Evolutionary conservation across 2,113 vertebrate genomes (phyloP).

Genomic region (Xenotilapia flavipinnis): DNA sequence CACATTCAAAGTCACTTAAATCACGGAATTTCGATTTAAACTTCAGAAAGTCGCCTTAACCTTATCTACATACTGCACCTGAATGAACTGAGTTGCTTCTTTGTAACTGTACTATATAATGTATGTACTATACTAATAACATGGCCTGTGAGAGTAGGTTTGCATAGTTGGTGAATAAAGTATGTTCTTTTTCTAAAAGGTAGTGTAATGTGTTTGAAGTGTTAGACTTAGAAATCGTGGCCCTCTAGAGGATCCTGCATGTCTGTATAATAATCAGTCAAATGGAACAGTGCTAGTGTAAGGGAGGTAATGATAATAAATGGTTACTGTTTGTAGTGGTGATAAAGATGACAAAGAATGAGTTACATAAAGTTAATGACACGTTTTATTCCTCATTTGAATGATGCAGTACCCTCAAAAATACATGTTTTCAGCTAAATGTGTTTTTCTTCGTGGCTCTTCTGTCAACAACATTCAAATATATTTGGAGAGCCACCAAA

Average conservation of each 20-base stretch:
- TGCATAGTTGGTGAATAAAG: not conserved
- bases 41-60: not conserved
- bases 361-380: not conserved
- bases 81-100: not conserved
- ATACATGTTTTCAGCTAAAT: not conserved
- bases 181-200: not conserved
- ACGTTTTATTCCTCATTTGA: constrained; percentile 29
- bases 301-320: not conserved
- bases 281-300: not conserved
- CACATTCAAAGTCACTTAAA: not conserved
- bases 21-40: not conserved
- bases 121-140: not conserved
- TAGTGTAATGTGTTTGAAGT: not conserved
- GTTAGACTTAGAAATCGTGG: not conserved
- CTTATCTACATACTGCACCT: not conserved
- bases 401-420: not conserved
- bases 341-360: constrained; percentile 4
- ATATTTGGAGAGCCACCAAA: not conserved
- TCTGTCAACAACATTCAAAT: not conserved
- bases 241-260: not conserved
- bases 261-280: not conserved
- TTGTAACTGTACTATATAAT: not conserved
- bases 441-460: not conserved
- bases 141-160: not conserved
- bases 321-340: not conserved